Base-by-base conservation (phyloP, 2,888 invertebrate species). In the Azorinus chamasolen region DNA sequence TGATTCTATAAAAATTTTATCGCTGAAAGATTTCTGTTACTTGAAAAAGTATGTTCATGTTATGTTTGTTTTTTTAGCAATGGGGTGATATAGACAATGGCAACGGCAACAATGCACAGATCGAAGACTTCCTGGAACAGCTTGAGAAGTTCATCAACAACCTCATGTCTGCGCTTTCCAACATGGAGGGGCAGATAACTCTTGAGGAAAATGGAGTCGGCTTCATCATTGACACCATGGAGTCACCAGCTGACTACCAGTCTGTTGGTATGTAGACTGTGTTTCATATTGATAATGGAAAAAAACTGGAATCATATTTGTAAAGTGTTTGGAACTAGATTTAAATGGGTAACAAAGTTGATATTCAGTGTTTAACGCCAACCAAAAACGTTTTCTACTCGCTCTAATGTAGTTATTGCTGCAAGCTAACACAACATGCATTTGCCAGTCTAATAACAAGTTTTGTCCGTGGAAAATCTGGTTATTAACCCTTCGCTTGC, bases 131-230 rank as follows among this genome's bases (percentile, higher is more conserved):
- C 81, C 79, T 93, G 55, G 93, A 93, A 74, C 88, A 89, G 53
- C 79, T 93, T 69, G 91, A 92, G 81, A 91, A 91, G 65, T 93
- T 93, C 81, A 86, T 91, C 57, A 84, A 76, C 50, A 91, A 88
- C 72, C 83, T 93, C 50, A 86, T 86, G 59, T 89, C 89, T 6
- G 92, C 93, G 14, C 85, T 90, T 18, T 85, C 86, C 65, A 92
- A 92, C 79, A 91, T 93, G 91, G 90, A 91, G 54, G 91, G 92
- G 55, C 93, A 93, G 84, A 89, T 93, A 37, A 87, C 88, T 20
- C 85, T 93, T 32, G 90, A 89, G 43, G 91, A 92, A 66, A 90
- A 91, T 71, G 93, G 92, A 20, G 85, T 88, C 43, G 90, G 89
- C 18, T 71, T 77, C 51, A 85, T 89, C 61, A 86, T 93, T 20